Evolutionary conservation across 2,113 vertebrate species (phyloP), one percentile per base, ranked within the genome.

Genomic region (Pterophyllum scalare): DNA sequence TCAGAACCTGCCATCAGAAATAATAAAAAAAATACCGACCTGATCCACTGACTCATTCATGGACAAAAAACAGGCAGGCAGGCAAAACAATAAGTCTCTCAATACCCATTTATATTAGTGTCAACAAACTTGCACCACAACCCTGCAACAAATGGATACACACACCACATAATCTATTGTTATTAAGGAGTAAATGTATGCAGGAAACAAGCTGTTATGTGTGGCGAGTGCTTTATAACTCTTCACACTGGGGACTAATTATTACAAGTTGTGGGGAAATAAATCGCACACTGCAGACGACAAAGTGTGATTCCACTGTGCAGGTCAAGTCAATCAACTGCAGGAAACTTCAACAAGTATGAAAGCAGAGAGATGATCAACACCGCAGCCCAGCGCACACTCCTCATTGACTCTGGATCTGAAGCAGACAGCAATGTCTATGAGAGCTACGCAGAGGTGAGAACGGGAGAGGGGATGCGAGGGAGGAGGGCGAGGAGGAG

Each of bases 401-500:
- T 96, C n/a, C 91, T 96, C 85, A 79, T 95, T 6, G 95, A 96
- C 88, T 94, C 92, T 6, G 94, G 89, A 77, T 97, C 96, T 0
- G 96, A 96, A 77, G 78, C 89, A 6, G 92, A 94, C 79, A 94
- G 87, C 91, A 90, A 93, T 7, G 43, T 92, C 84, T 96, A 96
- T 12, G 93, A 95, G 91, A 94, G 79, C 88, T 95, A 88, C 3
- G 83, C 65, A n/a, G 81, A 65, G 91, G 95, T 95, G 79, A 93
- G 93, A 80, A 77, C 95, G 61, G 92, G 93, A 80, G 75, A 62
- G 59, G 22, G 31, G 31, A 26, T 80, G 65, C 26, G 58, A 38
- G 28, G 62, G 67, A 57, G 52, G 54, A 79, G 22, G 22, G 24
- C 56, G 38, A 33, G 64, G 67, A 60, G 57, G 57, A 80, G 28